Evolutionary conservation across 2,888 invertebrate species (phyloP), one percentile per base, ranked within the genome.

Genomic region (Pedicia rivosa): DNA sequence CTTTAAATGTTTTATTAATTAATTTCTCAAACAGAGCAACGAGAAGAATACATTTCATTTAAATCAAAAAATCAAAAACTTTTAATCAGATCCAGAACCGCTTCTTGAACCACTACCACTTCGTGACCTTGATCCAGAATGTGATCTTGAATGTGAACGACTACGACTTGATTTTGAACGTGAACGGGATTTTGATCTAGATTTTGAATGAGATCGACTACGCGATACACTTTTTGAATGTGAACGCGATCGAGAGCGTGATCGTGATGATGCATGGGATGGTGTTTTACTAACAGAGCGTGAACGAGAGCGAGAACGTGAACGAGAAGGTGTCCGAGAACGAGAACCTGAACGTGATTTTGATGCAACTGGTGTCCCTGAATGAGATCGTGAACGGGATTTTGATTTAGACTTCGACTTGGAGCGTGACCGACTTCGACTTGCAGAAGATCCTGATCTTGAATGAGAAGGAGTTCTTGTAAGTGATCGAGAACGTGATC

Each of bases 401-500:
- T 40, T 40, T 29, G 44, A 45, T n/a, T 46, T 46, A 1, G 50
- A 50, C 40, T 24, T 24, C 7, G 36, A 29, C 22, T 27, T 20
- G 3, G 37, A 33, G n/a, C 31, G 31, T 2, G 37, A 33, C 14
- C 31, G 35, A 30, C 34, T 29, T 6, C 44, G 44, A 0, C 40
- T 42, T 15, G 29, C 37, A 4, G 44, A 44, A 3, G n/a, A n/a
- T n/a, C n/a, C n/a, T n/a, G 62, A 62, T 2, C 57, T 48, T 1
- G 62, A 44, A 31, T 41, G 37, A 10, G 46, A 44, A 26, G 40
- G 41, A 3, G 46, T 43, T 28, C 43, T 42, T n/a, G n/a, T n/a
- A n/a, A n/a, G n/a, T 3, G 64, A 63, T 17, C 55, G 52, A 0
- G 68, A 67, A 2, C 57, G 61, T 0, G 71, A 63, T 47, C 61